A percentile compares a stretch with the other conserved stretches of the same genome.
Conservation (phyloP, 2,888 invertebrate species). For the Idaea straminata region DNA sequence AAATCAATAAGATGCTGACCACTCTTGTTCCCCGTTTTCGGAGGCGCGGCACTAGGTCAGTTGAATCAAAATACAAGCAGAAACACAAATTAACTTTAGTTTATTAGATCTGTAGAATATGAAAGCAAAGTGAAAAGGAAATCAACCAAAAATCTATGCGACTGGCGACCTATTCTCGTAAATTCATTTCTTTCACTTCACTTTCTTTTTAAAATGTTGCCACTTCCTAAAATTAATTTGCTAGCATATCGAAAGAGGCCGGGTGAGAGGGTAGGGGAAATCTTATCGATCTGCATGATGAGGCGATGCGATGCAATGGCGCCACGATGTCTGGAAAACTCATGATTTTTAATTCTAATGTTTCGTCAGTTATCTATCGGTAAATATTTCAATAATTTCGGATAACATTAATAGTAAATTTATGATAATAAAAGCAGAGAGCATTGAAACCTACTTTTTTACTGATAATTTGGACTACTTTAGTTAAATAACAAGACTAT, state of each 20-base stretch:
- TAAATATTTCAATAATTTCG: no score
- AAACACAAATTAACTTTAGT: slow-evolving; percentile 73
- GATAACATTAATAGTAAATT: no score
- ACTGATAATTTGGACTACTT: no score
- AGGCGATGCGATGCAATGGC: slow-evolving; percentile 14
- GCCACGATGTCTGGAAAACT: neutral
- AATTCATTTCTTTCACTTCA: slow-evolving; percentile 79
- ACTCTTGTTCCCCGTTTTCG: slow-evolving; percentile 71
- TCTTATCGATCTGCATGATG: neutral
- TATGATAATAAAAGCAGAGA: no score
- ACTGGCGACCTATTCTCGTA: slow-evolving; percentile 79
- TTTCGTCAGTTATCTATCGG: no score
- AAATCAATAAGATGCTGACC: slow-evolving; percentile 81
- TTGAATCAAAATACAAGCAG: slow-evolving; percentile 71
- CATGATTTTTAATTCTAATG: neutral
- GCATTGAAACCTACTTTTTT: no score
- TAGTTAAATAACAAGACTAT: no score
- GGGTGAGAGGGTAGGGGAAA: slow-evolving; percentile 1
- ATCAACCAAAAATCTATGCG: slow-evolving; percentile 80
- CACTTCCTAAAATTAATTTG: slow-evolving; percentile 31
- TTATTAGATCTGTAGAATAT: slow-evolving; percentile 75
- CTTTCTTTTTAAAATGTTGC: slow-evolving; percentile 78
- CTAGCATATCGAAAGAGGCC: slow-evolving; percentile 5
- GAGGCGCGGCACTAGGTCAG: slow-evolving; percentile 59
- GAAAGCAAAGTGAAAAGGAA: slow-evolving; percentile 80